These are phyloP conservation scores for Drosophila differens DNA, from an alignment of 2,888 invertebrate species.

Conservation along the genomic window DNA sequence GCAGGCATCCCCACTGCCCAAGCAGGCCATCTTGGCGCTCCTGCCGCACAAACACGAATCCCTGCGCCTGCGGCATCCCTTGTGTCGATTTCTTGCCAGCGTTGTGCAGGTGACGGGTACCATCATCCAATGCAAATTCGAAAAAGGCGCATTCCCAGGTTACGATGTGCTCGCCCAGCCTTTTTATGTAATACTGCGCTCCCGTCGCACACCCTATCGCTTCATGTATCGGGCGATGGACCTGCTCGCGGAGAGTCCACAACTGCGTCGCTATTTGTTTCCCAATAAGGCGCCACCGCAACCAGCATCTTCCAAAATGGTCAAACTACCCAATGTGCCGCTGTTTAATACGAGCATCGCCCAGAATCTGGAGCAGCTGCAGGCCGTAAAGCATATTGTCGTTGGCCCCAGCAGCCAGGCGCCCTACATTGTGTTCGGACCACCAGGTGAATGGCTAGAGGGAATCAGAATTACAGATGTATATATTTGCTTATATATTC, in stretches of 20 bases:
- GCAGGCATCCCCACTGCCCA: constrained; percentile 29
- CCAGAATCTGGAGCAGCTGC: constrained; percentile 87
- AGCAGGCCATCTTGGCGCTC: constrained; percentile 48
- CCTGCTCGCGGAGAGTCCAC: constrained; percentile 43
- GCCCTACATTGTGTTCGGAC: constrained; percentile 95
- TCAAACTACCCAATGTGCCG: neutral
- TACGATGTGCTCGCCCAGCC: neutral
- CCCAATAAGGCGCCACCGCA: constrained; percentile 40
- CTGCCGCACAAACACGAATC: constrained; percentile 56
- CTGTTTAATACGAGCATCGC: constrained; percentile 84
- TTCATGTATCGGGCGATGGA: constrained; percentile 77
- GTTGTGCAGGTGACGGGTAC: constrained; percentile 60
- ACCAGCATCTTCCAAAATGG: no score
- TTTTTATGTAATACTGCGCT: constrained; percentile 67
- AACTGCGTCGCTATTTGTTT: constrained; percentile 68
- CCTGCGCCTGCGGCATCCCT: constrained; percentile 9
- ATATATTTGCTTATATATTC: neutral
- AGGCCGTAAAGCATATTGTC: constrained; percentile 89
- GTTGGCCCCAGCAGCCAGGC: constrained; percentile 87
- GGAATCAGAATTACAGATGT: neutral
- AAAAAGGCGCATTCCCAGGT: neutral
- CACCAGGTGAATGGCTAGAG: constrained; percentile 88
- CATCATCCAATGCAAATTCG: constrained; percentile 40
- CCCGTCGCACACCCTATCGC: constrained; percentile 64
- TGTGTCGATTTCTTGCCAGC: constrained; percentile 49